phyloP scores from a whole-genome alignment of 1,140 invertebrate genomes.

The Linepithema humile region DNA sequence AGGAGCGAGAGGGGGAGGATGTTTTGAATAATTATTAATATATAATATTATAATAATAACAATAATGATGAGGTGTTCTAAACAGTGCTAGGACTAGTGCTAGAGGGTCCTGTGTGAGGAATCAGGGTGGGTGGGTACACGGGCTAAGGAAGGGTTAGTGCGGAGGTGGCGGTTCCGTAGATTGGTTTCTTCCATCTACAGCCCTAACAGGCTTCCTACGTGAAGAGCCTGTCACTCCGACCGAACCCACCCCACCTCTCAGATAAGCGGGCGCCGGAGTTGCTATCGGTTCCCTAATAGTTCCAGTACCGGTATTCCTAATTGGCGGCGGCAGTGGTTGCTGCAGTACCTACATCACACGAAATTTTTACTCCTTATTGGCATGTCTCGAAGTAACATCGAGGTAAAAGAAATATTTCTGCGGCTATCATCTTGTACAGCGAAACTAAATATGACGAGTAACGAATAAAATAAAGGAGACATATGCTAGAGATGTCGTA shows the following conservation, averaged over 20 bases:
- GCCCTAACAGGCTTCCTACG: slow-evolving; percentile 84
- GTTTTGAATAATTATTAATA: slow-evolving; percentile 77
- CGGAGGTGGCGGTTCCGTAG: slow-evolving; percentile 85
- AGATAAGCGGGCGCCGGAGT: slow-evolving; percentile 77
- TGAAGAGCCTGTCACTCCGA: slow-evolving; percentile 81
- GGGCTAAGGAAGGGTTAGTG: slow-evolving; percentile 81
- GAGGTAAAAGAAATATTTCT: too few species aligned
- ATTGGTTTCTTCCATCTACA: slow-evolving; percentile 84
- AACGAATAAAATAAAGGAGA: background rate
- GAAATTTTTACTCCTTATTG: slow-evolving; percentile 43
- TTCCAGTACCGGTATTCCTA: slow-evolving; percentile 82
- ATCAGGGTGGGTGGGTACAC: slow-evolving; percentile 70
- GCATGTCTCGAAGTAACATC: background rate
- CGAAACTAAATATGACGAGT: background rate
- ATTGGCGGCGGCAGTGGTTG: slow-evolving; percentile 81
- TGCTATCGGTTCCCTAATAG: slow-evolving; percentile 81
- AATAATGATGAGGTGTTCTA: slow-evolving; percentile 84
- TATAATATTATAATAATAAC: slow-evolving; percentile 82
- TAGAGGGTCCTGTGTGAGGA: slow-evolving; percentile 77
- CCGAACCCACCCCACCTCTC: slow-evolving; percentile 78
- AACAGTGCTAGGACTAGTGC: slow-evolving; percentile 85
- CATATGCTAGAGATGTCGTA: background rate
- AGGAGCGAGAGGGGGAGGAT: slow-evolving; percentile 44
- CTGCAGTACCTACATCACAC: slow-evolving; percentile 78
- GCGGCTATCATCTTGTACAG: background rate